Evolutionary conservation across 2,888 invertebrate species (phyloP).

Genomic region (Nebria brevicollis): DNA sequence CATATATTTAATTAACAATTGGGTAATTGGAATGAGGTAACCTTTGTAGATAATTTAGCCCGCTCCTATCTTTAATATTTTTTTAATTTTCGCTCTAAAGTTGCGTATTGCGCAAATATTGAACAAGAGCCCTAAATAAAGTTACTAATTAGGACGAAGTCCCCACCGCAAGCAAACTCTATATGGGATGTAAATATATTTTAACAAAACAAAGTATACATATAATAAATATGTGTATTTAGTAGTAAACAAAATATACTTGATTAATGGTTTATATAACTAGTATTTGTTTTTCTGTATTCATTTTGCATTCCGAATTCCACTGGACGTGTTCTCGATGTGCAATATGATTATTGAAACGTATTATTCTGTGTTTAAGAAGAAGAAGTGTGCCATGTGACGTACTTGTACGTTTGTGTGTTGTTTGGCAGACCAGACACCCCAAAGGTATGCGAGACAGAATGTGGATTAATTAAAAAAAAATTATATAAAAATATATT

Average conservation of each 20-base stretch:
- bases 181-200: conserved; percentile 12
- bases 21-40: no score
- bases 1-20: not conserved
- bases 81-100: not conserved
- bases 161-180: not conserved
- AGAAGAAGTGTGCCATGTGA: conserved; percentile 6
- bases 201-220: conserved; percentile 3
- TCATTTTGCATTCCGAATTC: conserved; percentile 59
- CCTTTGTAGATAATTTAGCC: no score
- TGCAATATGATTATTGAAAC: conserved; percentile 57
- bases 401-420: conserved; percentile 33
- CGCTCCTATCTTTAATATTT: no score
- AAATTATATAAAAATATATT: conserved; percentile 1
- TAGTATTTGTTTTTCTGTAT: conserved; percentile 34
- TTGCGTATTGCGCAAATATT: not conserved
- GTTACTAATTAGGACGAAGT: conserved; percentile 10
- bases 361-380: conserved; percentile 41
- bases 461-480: conserved; percentile 36
- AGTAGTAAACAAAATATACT: conserved; percentile 2
- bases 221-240: conserved; percentile 5
- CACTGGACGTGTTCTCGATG: conserved; percentile 65
- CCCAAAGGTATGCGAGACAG: conserved; percentile 23
- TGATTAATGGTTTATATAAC: conserved; percentile 16
- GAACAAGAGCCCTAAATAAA: not conserved
- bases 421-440: conserved; percentile 29